These are phyloP conservation scores for Bruchidius siliquastri DNA, from an alignment of 2,888 invertebrate genomes.

Conservation along the genomic window DNA sequence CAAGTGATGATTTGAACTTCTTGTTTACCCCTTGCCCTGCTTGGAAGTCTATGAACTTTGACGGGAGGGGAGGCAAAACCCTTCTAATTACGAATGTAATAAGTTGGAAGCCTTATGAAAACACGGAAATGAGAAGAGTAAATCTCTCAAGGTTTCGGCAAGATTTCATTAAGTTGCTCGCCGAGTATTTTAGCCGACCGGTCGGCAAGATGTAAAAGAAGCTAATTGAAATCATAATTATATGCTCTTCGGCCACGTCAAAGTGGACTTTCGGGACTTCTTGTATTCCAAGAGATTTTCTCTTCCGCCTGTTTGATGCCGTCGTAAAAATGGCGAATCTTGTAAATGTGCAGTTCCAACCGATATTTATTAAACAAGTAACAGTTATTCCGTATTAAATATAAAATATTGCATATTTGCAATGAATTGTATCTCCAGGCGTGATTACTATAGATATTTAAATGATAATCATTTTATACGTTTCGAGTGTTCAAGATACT, in stretches of 20 bases:
- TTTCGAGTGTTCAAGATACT: no score
- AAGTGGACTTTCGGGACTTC: not conserved
- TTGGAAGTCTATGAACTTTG: not conserved
- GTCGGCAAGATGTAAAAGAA: not conserved
- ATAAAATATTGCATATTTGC: no score
- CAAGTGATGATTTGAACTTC: no score
- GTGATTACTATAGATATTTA: no score
- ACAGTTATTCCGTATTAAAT: no score
- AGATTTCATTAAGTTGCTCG: not conserved
- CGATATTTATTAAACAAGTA: no score
- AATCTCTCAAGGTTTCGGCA: not conserved
- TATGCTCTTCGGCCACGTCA: not conserved
- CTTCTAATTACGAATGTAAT: conserved; percentile 7
- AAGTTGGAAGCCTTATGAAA: conserved; percentile 5
- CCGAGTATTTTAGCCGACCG: not conserved
- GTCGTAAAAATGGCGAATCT: not conserved
- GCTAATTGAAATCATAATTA: not conserved
- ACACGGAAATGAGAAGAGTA: conserved; percentile 5
- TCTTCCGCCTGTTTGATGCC: not conserved
- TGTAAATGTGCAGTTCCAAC: not conserved
- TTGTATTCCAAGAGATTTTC: not conserved
- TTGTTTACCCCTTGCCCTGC: not conserved
- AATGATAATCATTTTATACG: no score
- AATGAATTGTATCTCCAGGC: no score
- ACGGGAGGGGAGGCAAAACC: not conserved